Evolutionary conservation across 2,888 invertebrate genomes (phyloP).

Genomic region (Oscheius sp.): DNA sequence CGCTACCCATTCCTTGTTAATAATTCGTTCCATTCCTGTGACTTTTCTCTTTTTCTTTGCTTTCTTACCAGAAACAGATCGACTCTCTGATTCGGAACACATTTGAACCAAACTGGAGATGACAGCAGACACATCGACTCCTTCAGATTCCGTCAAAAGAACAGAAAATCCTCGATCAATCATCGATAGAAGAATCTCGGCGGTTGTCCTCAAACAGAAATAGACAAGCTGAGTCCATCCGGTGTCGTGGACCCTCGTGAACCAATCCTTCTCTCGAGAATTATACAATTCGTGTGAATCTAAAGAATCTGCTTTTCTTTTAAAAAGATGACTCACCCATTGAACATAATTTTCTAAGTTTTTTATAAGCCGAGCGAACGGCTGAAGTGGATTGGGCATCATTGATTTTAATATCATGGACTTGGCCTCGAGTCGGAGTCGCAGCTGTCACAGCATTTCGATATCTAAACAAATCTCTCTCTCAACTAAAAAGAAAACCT

Average conservation of each 20-base stretch:
- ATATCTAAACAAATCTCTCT: background rate
- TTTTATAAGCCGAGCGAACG: constrained; percentile 13
- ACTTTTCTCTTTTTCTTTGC: background rate
- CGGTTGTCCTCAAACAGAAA: constrained; percentile 32
- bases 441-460: background rate
- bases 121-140: constrained; percentile 84
- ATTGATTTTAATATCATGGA: background rate
- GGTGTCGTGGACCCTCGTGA: constrained; percentile 73
- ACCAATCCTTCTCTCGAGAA: constrained; percentile 74
- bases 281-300: constrained; percentile 69
- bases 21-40: constrained; percentile 26
- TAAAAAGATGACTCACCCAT: constrained; percentile 9
- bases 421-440: background rate
- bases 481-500: background rate
- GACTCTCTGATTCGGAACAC: constrained; percentile 77
- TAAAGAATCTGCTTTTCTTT: constrained; percentile 27
- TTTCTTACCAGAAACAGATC: constrained; percentile 35
- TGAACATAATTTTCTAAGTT: constrained; percentile 31
- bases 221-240: constrained; percentile 84
- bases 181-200: constrained; percentile 38
- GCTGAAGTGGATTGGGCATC: background rate
- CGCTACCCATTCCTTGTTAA: constrained; percentile 80
- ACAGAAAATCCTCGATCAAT: constrained; percentile 45
- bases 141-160: constrained; percentile 74
- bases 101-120: constrained; percentile 85